Percentiles rank a stretch among this genome's conserved stretches.
phyloP scores from a whole-genome alignment of 2,797 vertebrate species.

The Glossophaga mutica region DNA sequence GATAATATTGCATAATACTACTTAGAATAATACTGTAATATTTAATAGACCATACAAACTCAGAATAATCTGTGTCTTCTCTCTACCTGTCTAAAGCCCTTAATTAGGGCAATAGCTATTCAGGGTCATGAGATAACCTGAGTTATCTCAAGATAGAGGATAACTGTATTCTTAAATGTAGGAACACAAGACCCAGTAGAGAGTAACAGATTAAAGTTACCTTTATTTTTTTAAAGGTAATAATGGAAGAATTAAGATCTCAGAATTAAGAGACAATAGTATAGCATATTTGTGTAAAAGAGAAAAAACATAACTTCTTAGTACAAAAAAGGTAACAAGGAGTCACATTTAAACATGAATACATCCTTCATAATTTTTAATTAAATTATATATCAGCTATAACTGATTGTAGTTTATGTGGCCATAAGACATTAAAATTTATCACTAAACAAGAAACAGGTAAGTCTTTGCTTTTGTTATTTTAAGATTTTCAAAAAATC shows the following conservation, averaged over 20 bases:
- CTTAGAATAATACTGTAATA: background rate
- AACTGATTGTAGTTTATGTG: background rate
- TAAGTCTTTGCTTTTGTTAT: background rate
- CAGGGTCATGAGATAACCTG: background rate
- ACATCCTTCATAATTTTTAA: background rate
- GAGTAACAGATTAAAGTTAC: background rate
- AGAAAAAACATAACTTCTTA: background rate
- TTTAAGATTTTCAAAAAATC: background rate
- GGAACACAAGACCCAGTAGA: background rate
- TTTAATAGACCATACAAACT: background rate
- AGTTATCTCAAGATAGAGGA: background rate
- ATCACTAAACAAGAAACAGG: background rate
- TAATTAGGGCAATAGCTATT: background rate
- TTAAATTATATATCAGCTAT: background rate
- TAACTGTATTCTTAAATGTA: background rate
- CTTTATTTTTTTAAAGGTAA: background rate
- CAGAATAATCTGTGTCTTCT: background rate
- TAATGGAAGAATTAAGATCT: background rate
- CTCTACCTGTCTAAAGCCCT: background rate
- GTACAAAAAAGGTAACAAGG: background rate
- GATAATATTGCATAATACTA: background rate
- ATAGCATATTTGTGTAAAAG: background rate
- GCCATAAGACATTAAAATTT: background rate
- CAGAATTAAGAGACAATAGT: background rate
- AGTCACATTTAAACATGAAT: conserved; percentile 8